Base-by-base conservation (phyloP, 2,888 invertebrate genomes). In the Gerris lacustris region DNA sequence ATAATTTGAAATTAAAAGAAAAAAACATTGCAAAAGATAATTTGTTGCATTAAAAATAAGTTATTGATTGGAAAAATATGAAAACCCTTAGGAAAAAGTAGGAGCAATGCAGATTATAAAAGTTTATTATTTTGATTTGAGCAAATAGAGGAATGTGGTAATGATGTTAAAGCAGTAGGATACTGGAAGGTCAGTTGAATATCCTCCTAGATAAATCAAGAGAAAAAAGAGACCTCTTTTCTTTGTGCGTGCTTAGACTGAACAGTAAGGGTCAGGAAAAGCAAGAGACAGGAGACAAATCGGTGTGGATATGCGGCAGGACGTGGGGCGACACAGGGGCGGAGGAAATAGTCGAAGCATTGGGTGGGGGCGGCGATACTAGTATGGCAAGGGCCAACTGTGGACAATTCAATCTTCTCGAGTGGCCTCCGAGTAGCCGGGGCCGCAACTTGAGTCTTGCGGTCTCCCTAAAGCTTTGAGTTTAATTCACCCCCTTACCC, bases 391-490 rank as follows among this genome's bases (percentile, higher is more conserved):
- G 11, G 55, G 15, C 11, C 15, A 55, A 55, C 55, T 55, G 55
- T 55, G 55, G 55, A 55, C 55, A 55, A 55, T 55, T 55, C 55
- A 55, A 55, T 55, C 55, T 55, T 55, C 55, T 55, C 55, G 55
- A 55, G 55, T 55, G 55, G 55, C 55, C 15, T 55, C 55, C 11
- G 15, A 55, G 55, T 55, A 55, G 55, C 55, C 15, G 15, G 11
- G 47, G 11, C 11, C 11, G 7, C 47, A 47, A 47, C 47, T 47
- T 47, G 7, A 47, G 47, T 7, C 47, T 47, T 47, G 47, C 47
- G 6, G 47, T 7, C 47, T 11, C 11, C 47, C 11, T 47, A 47
- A 47, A 47, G 47, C 47, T 11, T 47, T 7, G 47, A 47, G 7
- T 47, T 47, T 47, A 47, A 47, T 47, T 47, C 47, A 11, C 6